A percentile compares a stretch with the other conserved stretches of the same genome.
phyloP scores from a whole-genome alignment of 2,888 invertebrate genomes.

The Cephus pygmeus region DNA sequence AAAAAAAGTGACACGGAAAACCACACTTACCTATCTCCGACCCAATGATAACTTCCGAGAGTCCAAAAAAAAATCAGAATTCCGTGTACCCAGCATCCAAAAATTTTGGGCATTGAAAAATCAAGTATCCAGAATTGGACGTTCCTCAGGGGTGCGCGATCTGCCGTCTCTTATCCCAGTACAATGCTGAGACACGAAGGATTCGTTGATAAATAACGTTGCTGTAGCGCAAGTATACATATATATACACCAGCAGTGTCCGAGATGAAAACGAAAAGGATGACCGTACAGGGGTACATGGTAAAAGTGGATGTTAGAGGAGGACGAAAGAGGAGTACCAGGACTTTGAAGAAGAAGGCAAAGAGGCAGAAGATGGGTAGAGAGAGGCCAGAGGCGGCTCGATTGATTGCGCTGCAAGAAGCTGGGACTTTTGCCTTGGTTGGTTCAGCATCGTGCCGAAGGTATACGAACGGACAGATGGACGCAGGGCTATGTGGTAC shows the following conservation, averaged over 20 bases:
- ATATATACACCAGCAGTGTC: not conserved
- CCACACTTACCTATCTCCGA: constrained; percentile 7
- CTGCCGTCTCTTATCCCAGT: not conserved
- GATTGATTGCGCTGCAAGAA: constrained; percentile 61
- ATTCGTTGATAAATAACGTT: constrained; percentile 15
- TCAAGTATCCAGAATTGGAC: not conserved
- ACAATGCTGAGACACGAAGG: not conserved
- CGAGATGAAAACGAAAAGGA: not conserved
- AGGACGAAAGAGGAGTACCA: constrained; percentile 13
- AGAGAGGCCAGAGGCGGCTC: constrained; percentile 45
- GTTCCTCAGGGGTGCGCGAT: not conserved
- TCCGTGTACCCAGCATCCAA: not conserved
- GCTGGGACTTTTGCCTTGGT: constrained; percentile 30
- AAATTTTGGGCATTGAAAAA: not conserved
- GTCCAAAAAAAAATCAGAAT: not conserved
- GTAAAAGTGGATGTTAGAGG: not conserved
- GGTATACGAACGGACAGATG: constrained; percentile 47
- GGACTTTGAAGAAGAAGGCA: constrained; percentile 7
- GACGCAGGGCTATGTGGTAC: constrained; percentile 55
- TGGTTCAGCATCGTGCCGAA: constrained; percentile 42
- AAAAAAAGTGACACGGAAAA: constrained; percentile 18
- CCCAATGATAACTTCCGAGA: not conserved
- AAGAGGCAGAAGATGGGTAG: not conserved
- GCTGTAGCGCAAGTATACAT: not conserved
- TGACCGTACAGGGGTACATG: not conserved